These are phyloP conservation scores for Pollenia griseotomentosa DNA, from an alignment of 2,888 invertebrate genomes.

Conservation along the genomic window DNA sequence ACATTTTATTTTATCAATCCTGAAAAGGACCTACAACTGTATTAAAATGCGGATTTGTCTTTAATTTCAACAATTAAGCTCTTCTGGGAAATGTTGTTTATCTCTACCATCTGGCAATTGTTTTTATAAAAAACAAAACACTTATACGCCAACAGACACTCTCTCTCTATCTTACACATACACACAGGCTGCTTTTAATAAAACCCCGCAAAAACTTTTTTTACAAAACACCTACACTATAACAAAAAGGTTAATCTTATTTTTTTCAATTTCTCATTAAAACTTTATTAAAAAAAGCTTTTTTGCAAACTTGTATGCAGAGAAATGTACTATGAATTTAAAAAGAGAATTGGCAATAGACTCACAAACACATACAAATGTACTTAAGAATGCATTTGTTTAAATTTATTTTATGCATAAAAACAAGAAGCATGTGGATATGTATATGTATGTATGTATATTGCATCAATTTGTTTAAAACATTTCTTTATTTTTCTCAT, in stretches of 20 bases:
- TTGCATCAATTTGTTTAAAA: constrained; percentile 33
- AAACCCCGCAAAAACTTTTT: too few relatives aligned
- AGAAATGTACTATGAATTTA: constrained; percentile 3
- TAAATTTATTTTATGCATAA: too few relatives aligned
- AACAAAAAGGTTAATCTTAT: constrained; percentile 9
- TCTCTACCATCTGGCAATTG: too few relatives aligned
- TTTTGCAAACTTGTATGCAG: neutral
- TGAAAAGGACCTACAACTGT: too few relatives aligned
- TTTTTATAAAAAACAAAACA: too few relatives aligned
- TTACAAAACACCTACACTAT: constrained; percentile 10
- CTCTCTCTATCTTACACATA: neutral
- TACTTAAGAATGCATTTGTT: neutral
- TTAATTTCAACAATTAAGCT: too few relatives aligned
- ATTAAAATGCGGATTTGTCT: too few relatives aligned
- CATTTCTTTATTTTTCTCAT: constrained; percentile 15
- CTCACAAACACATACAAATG: neutral
- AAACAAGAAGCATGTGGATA: neutral
- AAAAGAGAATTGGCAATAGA: neutral
- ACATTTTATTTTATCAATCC: too few relatives aligned
- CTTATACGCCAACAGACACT: neutral
- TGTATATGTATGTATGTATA: neutral
- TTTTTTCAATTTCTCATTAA: neutral
- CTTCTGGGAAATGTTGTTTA: too few relatives aligned
- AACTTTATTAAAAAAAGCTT: neutral
- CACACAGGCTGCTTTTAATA: neutral